These are phyloP conservation scores for Pluvialis apricaria DNA, from an alignment of 2,113 vertebrate genomes.

Conservation along the genomic window DNA sequence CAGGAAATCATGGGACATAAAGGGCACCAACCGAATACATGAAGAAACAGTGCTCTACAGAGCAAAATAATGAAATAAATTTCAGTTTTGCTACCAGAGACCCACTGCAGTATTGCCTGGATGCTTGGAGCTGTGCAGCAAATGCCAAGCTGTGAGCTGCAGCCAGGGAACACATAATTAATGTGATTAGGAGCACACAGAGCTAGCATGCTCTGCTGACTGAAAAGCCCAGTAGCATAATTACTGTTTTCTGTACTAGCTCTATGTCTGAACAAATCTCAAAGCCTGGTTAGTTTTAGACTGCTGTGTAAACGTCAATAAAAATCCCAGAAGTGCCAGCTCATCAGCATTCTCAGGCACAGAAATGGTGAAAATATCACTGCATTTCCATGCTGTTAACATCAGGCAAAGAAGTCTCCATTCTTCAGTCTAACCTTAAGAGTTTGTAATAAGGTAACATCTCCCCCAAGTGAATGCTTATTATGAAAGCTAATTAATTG, in stretches of 20 bases:
- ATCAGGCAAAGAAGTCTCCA: conserved; percentile 51
- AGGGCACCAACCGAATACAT: neutral
- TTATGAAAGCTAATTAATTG: conserved; percentile 80
- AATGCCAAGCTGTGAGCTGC: conserved; percentile 64
- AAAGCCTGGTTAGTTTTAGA: conserved; percentile 75
- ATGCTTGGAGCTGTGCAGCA: conserved; percentile 53
- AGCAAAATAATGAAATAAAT: conserved; percentile 36
- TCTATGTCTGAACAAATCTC: conserved; percentile 77
- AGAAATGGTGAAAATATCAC: conserved; percentile 63
- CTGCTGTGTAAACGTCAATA: conserved; percentile 78
- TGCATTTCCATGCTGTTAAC: conserved; percentile 58
- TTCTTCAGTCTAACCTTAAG: conserved; percentile 57
- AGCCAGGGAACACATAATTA: conserved; percentile 72
- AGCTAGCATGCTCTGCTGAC: conserved; percentile 68
- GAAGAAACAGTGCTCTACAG: neutral
- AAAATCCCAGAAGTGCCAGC: conserved; percentile 74
- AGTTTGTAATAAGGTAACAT: conserved; percentile 74
- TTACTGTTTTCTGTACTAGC: conserved; percentile 77
- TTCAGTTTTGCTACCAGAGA: neutral
- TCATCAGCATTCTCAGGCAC: conserved; percentile 70
- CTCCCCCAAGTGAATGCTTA: conserved; percentile 73
- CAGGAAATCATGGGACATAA: neutral
- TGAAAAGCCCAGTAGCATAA: conserved; percentile 77
- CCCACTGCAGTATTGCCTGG: conserved; percentile 19
- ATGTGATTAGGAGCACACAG: conserved; percentile 76